These are phyloP conservation scores for Sitta carolinensis DNA, from an alignment of 2,797 vertebrate genomes.

Conservation along the genomic window DNA sequence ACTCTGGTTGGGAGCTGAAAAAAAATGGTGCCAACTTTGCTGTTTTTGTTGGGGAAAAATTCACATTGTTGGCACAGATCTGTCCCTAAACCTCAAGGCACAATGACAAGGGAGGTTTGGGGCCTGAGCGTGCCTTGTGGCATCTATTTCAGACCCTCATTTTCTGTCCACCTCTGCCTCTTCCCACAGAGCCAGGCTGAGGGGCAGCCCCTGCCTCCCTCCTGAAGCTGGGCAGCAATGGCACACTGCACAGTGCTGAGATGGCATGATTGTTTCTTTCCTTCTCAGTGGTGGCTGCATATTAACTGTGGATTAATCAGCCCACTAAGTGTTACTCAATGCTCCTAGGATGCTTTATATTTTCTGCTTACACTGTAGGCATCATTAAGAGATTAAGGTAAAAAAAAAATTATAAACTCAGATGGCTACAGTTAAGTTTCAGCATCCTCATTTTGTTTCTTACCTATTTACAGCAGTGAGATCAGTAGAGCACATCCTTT, in stretches of 20 bases:
- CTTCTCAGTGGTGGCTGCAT: constrained; percentile 16
- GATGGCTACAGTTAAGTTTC: neutral
- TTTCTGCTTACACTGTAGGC: constrained; percentile 31
- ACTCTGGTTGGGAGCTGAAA: neutral
- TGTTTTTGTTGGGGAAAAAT: neutral
- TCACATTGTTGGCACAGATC: neutral
- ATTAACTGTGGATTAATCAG: neutral
- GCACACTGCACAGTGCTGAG: neutral
- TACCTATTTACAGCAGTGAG: neutral
- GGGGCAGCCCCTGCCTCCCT: neutral
- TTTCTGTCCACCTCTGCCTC: neutral
- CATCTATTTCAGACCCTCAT: neutral
- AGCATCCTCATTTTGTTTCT: neutral
- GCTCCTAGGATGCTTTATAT: constrained; percentile 8
- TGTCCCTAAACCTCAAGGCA: neutral
- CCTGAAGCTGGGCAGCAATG: accelerated
- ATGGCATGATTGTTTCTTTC: neutral
- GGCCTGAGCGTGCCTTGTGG: accelerated
- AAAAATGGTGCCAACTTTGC: neutral
- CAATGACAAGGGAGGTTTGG: accelerated
- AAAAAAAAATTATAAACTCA: neutral
- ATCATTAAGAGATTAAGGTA: constrained; percentile 27
- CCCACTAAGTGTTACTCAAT: constrained; percentile 12
- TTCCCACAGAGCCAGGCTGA: accelerated
- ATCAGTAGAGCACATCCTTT: neutral